phyloP scores from a whole-genome alignment of 2,888 invertebrate genomes.

The Lasioglossum vierecki region DNA sequence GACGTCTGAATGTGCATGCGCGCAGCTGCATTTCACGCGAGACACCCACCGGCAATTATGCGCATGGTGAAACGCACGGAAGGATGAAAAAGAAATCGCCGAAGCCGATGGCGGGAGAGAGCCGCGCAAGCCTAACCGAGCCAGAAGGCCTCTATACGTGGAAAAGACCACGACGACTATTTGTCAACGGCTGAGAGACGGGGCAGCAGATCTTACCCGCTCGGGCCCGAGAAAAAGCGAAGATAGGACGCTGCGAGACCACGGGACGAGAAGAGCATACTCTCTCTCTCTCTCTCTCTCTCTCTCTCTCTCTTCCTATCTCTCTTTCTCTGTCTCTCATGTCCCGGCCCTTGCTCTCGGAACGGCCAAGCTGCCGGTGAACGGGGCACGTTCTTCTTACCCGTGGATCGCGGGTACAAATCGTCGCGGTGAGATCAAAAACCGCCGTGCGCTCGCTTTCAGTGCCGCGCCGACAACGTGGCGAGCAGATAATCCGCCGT shows the following conservation, averaged over 20 bases:
- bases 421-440: conserved; percentile 78
- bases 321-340: background rate
- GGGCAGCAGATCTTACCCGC: conserved; percentile 66
- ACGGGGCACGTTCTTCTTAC: conserved; percentile 68
- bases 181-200: conserved; percentile 76
- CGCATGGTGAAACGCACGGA: conserved; percentile 66
- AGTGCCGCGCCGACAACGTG: conserved; percentile 55
- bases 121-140: conserved; percentile 34
- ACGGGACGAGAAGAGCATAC: background rate
- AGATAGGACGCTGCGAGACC: conserved; percentile 5
- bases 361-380: conserved; percentile 29
- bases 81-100: conserved; percentile 70
- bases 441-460: conserved; percentile 65
- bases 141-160: conserved; percentile 57
- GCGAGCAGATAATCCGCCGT: conserved; percentile 66
- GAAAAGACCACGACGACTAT: conserved; percentile 68
- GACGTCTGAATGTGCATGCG: conserved; percentile 77
- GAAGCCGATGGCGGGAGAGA: conserved; percentile 37
- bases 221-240: conserved; percentile 48
- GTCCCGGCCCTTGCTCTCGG: conserved; percentile 8
- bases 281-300: conserved; percentile 12
- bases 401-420: conserved; percentile 73
- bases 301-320: background rate
- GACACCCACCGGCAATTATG: conserved; percentile 75
- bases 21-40: conserved; percentile 72